Evolutionary conservation across 2,888 invertebrate genomes (phyloP).

Genomic region (Adela reaumurella): DNA sequence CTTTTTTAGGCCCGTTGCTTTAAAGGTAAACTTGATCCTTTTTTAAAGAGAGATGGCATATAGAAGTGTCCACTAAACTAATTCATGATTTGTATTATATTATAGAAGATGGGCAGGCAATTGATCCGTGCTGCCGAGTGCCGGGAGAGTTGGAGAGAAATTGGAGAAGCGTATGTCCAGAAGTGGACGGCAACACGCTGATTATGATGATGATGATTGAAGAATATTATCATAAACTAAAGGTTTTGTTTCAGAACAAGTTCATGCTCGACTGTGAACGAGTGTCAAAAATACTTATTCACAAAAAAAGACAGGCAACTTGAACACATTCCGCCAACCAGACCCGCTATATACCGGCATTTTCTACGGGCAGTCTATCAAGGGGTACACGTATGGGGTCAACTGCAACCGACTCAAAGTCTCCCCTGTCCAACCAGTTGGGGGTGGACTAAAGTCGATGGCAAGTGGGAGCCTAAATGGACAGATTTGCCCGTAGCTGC

Average conservation of each 20-base stretch:
- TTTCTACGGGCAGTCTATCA: slow-evolving; percentile 2
- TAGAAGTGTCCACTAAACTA: neutral
- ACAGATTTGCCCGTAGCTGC: slow-evolving; percentile 3
- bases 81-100: too few species aligned
- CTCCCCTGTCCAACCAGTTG: slow-evolving; percentile 3
- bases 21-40: neutral
- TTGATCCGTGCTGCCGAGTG: too few species aligned
- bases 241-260: slow-evolving; percentile 1
- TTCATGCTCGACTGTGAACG: slow-evolving; percentile 2
- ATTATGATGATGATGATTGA: neutral
- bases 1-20: neutral
- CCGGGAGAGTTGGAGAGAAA: too few species aligned
- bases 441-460: slow-evolving; percentile 2
- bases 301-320: slow-evolving; percentile 4
- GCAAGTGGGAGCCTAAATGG: slow-evolving; percentile 2
- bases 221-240: neutral
- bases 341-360: slow-evolving; percentile 1
- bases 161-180: too few species aligned
- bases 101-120: too few species aligned
- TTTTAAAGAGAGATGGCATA: neutral
- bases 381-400: slow-evolving; percentile 1
- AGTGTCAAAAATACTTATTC: slow-evolving; percentile 2
- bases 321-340: slow-evolving; percentile 3
- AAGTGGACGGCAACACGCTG: too few species aligned
- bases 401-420: slow-evolving; percentile 2